Conservation (phyloP, 2,113 vertebrate species). For the Pomatostomus ruficeps region DNA sequence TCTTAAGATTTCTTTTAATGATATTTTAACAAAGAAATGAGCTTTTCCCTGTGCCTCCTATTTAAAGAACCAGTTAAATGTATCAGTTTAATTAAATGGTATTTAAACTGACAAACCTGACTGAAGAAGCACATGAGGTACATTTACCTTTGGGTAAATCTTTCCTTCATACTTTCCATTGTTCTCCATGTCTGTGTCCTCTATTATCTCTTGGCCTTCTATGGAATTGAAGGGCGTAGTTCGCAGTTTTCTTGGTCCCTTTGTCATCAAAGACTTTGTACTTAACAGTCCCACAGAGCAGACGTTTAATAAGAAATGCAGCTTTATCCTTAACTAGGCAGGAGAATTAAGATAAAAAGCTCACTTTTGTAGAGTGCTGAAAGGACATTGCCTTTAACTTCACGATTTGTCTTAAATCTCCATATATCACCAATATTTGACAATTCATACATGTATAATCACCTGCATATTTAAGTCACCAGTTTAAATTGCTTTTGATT, state of each 20-base stretch:
- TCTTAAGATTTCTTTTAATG: background rate
- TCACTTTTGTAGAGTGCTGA: background rate
- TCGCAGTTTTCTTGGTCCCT: background rate
- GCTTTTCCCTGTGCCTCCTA: background rate
- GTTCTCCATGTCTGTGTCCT: background rate
- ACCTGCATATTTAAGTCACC: background rate
- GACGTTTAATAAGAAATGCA: background rate
- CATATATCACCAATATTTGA: background rate
- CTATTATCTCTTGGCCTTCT: background rate
- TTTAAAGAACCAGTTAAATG: background rate
- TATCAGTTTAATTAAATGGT: background rate
- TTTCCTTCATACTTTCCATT: background rate
- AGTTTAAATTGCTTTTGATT: background rate
- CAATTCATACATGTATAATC: background rate
- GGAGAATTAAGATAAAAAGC: background rate
- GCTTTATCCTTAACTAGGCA: background rate
- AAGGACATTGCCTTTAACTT: background rate
- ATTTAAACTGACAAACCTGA: background rate
- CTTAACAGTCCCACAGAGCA: background rate
- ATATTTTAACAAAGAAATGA: background rate
- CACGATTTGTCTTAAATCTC: background rate
- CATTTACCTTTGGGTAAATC: background rate
- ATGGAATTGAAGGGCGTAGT: rapidly evolving
- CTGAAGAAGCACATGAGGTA: background rate
- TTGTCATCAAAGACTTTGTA: background rate